Evolutionary conservation across 2,888 invertebrate genomes (phyloP), one percentile per base, ranked within the genome.

Genomic region (Linnaemya vulpina): DNA sequence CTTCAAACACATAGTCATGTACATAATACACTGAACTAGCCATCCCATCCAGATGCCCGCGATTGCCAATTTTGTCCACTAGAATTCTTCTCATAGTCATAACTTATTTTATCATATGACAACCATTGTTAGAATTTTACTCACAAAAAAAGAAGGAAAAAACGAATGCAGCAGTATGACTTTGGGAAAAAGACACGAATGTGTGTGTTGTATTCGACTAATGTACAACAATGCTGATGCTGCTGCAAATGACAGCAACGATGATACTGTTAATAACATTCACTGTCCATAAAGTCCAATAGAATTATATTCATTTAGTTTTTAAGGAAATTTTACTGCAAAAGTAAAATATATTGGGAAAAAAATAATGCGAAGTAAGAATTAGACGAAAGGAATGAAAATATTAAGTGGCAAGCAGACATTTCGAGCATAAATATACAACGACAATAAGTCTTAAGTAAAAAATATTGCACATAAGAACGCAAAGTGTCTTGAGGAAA

Each of bases 401-500:
- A 55, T 30, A 75, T 17, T 46, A 68, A 62, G 53, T 70, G 38
- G 70, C 62, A 71, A 63, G 65, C 22, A 40, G 82, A 76, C 70
- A 65, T 38, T 65, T 76, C 76, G 17, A 49, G 65, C 20, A 58
- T 40, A 77, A 76, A 82, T 60, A 60, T 65, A 82, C 15, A 82
- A 65, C 58, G 65, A 51, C 82, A 76, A 49, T n/a, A 30, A 71
- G 49, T 63, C 71, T 63, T 65, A 70, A 76, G 58, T 55, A 58
- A 65, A 58, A 62, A 38, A 55, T 43, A 76, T 22, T 5, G 20
- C 49, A 22, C 15, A 11, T 13, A 46, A 46, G 17, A 51, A 15
- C 11, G 20, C 35, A 53, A 78, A 20, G 46, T 58, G n/a, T 49
- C 30, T 70, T 53, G 55, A 71, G 17, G 62, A 62, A 9, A 10